Conservation (phyloP, 2,113 vertebrate genomes). For the Carassius gibelio region DNA sequence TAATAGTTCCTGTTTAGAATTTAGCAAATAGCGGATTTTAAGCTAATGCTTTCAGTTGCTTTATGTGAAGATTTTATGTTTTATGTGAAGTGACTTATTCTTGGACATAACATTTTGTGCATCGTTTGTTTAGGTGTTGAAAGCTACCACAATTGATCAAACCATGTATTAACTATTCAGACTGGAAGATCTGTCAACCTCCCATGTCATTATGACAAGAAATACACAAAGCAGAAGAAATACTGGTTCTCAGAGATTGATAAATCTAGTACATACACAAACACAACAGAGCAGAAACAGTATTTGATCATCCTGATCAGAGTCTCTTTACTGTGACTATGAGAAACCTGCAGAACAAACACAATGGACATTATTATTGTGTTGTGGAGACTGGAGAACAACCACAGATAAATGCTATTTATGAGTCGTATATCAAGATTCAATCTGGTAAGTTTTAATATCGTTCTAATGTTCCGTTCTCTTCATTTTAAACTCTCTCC, state of each 20-base stretch:
- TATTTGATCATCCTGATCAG: constrained; percentile 31
- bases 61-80: too few relatives aligned
- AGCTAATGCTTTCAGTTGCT: not conserved
- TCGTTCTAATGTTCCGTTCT: too few relatives aligned
- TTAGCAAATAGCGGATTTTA: not conserved
- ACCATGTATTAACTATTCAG: not conserved
- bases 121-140: not conserved
- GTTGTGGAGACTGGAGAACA: not conserved
- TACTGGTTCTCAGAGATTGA: not conserved
- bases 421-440: not conserved
- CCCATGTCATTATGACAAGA: constrained; percentile 29
- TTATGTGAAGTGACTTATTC: not conserved
- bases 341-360: constrained; percentile 28
- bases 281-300: not conserved
- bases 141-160: not conserved
- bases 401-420: too few relatives aligned
- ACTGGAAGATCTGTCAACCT: not conserved
- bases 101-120: not conserved
- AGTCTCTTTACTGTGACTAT: constrained; percentile 46
- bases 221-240: constrained; percentile 12
- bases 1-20: not conserved
- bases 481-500: too few relatives aligned
- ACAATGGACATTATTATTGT: not conserved
- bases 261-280: not conserved
- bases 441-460: not conserved